Conservation (phyloP, 2,888 invertebrate genomes). For the Zootermopsis nevadensis region DNA sequence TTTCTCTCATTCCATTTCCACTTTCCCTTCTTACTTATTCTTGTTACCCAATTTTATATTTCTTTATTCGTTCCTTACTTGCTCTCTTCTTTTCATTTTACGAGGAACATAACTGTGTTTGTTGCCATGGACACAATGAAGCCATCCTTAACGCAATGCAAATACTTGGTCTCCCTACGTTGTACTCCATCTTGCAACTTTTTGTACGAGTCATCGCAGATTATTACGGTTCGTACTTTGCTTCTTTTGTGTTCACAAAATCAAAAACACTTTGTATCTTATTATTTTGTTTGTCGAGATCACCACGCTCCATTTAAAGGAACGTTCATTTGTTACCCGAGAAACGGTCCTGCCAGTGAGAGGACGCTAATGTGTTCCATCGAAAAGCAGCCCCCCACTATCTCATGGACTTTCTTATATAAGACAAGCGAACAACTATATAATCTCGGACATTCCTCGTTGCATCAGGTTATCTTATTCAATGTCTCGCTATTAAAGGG, state of each 20-base stretch:
- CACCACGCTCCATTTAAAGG: constrained; percentile 45
- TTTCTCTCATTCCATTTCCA: too few species aligned
- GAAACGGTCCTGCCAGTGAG: neutral
- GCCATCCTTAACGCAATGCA: neutral
- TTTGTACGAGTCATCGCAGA: constrained; percentile 3
- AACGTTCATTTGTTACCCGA: constrained; percentile 18
- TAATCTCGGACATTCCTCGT: neutral
- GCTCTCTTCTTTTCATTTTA: too few species aligned
- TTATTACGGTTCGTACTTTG: constrained; percentile 23
- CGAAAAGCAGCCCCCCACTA: constrained; percentile 9
- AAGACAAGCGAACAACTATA: neutral
- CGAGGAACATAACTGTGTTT: too few species aligned
- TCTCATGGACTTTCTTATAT: neutral
- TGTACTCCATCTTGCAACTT: neutral
- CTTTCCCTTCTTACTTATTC: too few species aligned
- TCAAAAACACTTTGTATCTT: neutral
- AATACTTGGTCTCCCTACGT: neutral
- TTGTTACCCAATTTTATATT: too few species aligned
- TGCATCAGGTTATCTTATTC: neutral
- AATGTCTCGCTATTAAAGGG: neutral
- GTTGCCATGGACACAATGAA: neutral
- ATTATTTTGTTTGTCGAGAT: neutral
- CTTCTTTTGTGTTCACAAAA: constrained; percentile 14
- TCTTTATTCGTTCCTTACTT: too few species aligned
- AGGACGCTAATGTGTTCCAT: neutral